A percentile compares a stretch with the other conserved stretches of the same genome.
phyloP scores from a whole-genome alignment of 2,797 vertebrate genomes.

The Chrosomus eos region DNA sequence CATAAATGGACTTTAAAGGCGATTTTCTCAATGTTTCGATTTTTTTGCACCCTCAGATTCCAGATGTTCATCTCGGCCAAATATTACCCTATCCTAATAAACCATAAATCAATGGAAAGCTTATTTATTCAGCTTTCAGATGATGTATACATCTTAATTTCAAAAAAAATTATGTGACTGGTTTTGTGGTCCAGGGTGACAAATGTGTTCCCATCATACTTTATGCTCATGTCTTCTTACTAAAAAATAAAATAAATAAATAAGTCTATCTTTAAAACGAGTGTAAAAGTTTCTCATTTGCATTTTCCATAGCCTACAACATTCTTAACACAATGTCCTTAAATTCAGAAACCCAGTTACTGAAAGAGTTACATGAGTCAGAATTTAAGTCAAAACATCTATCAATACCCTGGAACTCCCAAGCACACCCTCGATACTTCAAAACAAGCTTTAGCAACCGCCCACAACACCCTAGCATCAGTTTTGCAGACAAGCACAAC shows the following conservation, averaged over 20 bases:
- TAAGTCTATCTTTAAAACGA: background rate
- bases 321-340: background rate
- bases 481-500: constrained; percentile 4
- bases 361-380: background rate
- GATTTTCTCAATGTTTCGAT: too few species aligned
- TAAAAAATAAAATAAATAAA: background rate
- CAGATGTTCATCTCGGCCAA: too few species aligned
- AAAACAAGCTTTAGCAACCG: background rate
- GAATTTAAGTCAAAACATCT: background rate
- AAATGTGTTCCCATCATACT: background rate
- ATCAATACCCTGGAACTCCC: background rate
- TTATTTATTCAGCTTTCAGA: too few species aligned
- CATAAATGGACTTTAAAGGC: too few species aligned
- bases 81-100: too few species aligned
- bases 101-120: too few species aligned
- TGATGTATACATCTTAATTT: too few species aligned
- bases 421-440: background rate
- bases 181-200: too few species aligned
- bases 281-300: background rate
- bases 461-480: background rate
- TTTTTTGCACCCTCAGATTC: too few species aligned
- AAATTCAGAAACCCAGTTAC: background rate
- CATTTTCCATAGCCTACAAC: background rate
- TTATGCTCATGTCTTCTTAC: background rate
- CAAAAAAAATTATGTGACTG: too few species aligned